Conservation (phyloP, 2,797 vertebrate genomes). For the Schizothorax lantsangensis region DNA sequence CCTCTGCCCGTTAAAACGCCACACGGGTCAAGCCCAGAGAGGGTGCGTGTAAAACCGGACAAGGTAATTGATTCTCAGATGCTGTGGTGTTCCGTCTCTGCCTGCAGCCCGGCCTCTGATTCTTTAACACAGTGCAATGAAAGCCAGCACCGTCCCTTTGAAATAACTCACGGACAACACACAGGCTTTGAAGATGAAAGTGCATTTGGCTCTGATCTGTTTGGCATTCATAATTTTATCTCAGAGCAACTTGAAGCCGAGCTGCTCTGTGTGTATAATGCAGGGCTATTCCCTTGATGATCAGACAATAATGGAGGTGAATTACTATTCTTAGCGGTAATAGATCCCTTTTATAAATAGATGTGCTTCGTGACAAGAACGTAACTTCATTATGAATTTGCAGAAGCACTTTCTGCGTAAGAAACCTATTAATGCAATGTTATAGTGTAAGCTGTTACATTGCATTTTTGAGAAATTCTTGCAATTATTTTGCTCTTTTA, state of each 20-base stretch:
- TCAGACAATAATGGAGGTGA: slow-evolving; percentile 34
- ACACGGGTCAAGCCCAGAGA: slow-evolving; percentile 54
- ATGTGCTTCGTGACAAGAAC: background rate
- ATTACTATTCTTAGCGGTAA: slow-evolving; percentile 8
- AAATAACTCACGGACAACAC: slow-evolving; percentile 42
- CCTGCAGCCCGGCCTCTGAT: slow-evolving; percentile 43
- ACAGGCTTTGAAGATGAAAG: slow-evolving; percentile 58
- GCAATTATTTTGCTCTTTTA: background rate
- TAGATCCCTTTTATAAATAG: slow-evolving; percentile 1
- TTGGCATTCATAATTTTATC: slow-evolving; percentile 37
- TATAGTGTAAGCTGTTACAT: background rate
- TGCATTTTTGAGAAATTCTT: background rate
- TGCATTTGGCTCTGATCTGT: slow-evolving; percentile 45
- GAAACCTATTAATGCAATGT: background rate
- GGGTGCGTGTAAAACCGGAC: slow-evolving; percentile 36
- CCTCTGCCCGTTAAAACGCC: slow-evolving; percentile 68
- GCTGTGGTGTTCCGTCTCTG: slow-evolving; percentile 21
- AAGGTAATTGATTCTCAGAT: slow-evolving; percentile 62
- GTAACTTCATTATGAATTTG: background rate
- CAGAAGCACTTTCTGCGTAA: background rate
- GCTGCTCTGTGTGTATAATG: slow-evolving; percentile 5
- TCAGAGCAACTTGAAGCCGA: slow-evolving; percentile 15
- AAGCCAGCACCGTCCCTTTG: slow-evolving; percentile 48
- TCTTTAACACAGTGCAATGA: slow-evolving; percentile 41
- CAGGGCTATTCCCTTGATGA: slow-evolving; percentile 45